A percentile compares a stretch with the other conserved stretches of the same genome.
Evolutionary conservation across 2,888 invertebrate genomes (phyloP).

Genomic region (Philaethria dido): DNA sequence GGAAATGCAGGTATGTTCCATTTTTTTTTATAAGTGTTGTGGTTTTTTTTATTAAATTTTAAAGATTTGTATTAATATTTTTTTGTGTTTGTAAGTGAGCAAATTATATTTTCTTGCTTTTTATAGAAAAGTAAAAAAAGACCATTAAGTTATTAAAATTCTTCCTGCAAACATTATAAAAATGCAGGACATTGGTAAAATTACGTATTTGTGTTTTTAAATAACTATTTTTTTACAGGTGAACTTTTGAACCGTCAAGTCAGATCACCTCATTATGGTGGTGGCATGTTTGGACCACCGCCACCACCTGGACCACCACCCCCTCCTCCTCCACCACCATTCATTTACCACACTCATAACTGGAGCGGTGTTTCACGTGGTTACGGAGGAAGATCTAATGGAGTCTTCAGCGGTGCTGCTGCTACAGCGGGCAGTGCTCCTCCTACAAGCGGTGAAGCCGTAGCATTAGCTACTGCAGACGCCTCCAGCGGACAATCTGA

Average conservation of each 20-base stretch:
- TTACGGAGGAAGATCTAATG: conserved; percentile 53
- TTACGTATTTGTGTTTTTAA: background rate
- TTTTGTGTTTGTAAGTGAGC: no score
- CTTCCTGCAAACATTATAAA: no score
- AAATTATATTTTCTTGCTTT: no score
- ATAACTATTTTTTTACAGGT: conserved; percentile 47
- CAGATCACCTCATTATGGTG: conserved; percentile 51
- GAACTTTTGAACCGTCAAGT: conserved; percentile 48
- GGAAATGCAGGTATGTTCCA: conserved; percentile 31
- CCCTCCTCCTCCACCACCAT: conserved; percentile 46
- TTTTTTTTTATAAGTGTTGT: background rate
- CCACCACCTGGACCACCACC: conserved; percentile 39
- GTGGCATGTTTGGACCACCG: conserved; percentile 28
- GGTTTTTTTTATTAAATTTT: no score
- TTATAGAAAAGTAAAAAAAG: no score
- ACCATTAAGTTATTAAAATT: no score
- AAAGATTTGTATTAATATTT: no score
- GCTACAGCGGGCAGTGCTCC: conserved; percentile 53
- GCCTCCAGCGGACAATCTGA: conserved; percentile 15
- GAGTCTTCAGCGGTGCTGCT: conserved; percentile 62
- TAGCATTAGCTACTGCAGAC: conserved; percentile 45
- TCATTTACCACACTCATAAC: conserved; percentile 58
- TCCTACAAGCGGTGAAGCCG: conserved; percentile 55
- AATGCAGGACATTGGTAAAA: no score
- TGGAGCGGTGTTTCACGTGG: conserved; percentile 62